Conservation (phyloP, 2,797 vertebrate genomes). For the Helarctos malayanus region DNA sequence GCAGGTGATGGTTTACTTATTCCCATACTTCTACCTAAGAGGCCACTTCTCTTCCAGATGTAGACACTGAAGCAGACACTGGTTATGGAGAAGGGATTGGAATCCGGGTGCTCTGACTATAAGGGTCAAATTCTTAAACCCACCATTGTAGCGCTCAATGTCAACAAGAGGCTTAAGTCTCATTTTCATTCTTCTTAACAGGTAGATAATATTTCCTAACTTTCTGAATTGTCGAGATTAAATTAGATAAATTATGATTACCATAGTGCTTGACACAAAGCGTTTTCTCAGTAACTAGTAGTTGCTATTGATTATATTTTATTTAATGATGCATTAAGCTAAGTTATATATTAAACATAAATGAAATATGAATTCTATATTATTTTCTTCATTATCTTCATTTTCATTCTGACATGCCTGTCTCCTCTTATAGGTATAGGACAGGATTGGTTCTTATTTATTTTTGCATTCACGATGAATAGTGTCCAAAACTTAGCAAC, state of each 20-base stretch:
- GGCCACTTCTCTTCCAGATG: background rate
- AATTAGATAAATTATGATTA: background rate
- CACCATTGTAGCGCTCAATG: background rate
- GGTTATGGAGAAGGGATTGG: background rate
- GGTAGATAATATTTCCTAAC: background rate
- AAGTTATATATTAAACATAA: background rate
- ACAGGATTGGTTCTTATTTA: background rate
- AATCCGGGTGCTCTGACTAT: background rate
- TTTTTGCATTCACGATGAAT: background rate
- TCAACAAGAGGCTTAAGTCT: background rate
- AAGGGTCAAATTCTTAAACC: background rate
- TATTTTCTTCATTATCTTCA: background rate
- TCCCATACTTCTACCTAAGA: background rate
- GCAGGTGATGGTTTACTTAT: background rate
- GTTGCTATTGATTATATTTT: background rate
- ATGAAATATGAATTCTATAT: background rate
- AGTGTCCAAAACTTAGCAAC: background rate
- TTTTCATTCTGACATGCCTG: background rate
- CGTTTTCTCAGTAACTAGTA: background rate
- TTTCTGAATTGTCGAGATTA: background rate
- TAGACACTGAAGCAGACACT: background rate
- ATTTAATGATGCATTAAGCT: background rate
- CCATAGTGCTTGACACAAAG: background rate
- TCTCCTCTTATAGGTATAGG: background rate
- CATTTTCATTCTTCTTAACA: background rate